These are phyloP conservation scores for Phyllotreta striolata DNA, from an alignment of 2,888 invertebrate genomes.

Conservation along the genomic window DNA sequence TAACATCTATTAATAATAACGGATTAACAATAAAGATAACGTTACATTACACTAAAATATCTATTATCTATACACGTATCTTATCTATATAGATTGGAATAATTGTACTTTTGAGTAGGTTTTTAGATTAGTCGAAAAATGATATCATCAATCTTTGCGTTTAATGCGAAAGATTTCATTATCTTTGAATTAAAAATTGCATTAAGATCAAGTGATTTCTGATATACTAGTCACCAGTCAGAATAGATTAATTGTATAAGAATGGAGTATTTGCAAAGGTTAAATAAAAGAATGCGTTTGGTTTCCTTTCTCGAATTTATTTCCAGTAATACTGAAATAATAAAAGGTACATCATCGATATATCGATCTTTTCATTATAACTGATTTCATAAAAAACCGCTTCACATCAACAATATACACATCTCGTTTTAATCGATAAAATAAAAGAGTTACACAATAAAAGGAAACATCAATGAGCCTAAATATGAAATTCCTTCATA, in stretches of 20 bases:
- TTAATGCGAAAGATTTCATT: neutral
- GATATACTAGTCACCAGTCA: no score
- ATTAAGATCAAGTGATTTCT: no score
- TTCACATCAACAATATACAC: conserved; percentile 35
- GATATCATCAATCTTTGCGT: neutral
- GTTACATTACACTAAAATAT: no score
- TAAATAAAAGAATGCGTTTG: conserved; percentile 25
- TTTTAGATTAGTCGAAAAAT: no score
- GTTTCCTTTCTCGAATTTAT: conserved; percentile 35
- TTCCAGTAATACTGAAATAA: conserved; percentile 38
- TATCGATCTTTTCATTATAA: conserved; percentile 36
- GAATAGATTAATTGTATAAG: no score
- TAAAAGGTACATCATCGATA: conserved; percentile 26
- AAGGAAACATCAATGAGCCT: conserved; percentile 31
- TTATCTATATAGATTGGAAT: no score
- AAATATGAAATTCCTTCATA: conserved; percentile 28
- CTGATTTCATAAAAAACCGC: conserved; percentile 42
- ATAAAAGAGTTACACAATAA: conserved; percentile 33
- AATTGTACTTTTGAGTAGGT: no score
- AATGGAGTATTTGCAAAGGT: conserved; percentile 15
- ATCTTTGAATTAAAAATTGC: neutral
- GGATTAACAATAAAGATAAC: no score
- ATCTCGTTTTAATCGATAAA: conserved; percentile 28
- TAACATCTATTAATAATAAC: no score
- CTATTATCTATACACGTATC: no score